phyloP scores from a whole-genome alignment of 2,113 vertebrate species.

The Panthera tigris region DNA sequence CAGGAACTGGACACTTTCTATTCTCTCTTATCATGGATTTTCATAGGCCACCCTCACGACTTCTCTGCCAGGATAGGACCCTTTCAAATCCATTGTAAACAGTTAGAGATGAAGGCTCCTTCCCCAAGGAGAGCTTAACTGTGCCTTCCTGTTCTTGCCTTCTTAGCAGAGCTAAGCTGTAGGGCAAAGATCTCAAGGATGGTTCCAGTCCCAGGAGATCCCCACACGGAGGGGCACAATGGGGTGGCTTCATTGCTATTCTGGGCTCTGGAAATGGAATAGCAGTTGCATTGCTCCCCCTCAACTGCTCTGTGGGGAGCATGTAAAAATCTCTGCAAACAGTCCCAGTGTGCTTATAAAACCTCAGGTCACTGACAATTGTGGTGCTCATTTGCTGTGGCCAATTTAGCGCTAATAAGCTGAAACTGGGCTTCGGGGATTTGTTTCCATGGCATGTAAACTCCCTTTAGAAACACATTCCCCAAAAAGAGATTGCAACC shows the following conservation, averaged over 20 bases:
- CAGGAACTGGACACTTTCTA: background rate
- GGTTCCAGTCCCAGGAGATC: background rate
- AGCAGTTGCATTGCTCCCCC: constrained; percentile 25
- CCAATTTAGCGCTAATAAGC: constrained; percentile 88
- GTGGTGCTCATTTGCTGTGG: constrained; percentile 84
- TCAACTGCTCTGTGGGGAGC: constrained; percentile 58
- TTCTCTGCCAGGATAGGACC: background rate
- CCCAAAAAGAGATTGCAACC: constrained; percentile 77
- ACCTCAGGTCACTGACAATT: constrained; percentile 83
- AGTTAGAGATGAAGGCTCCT: background rate
- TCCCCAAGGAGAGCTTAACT: background rate
- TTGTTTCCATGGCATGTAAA: constrained; percentile 84
- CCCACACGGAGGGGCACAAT: background rate
- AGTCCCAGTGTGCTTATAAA: constrained; percentile 83
- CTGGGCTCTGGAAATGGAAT: constrained; percentile 40
- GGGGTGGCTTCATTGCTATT: background rate
- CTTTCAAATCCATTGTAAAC: background rate
- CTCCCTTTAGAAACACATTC: constrained; percentile 80
- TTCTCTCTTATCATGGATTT: background rate
- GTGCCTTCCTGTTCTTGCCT: background rate
- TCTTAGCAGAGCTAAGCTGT: background rate
- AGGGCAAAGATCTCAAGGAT: background rate
- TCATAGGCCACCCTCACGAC: background rate
- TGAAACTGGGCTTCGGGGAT: constrained; percentile 85
- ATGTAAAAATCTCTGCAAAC: constrained; percentile 76